Evolutionary conservation across 2,888 invertebrate genomes (phyloP), one percentile per base, ranked within the genome.

Genomic region (Muscina levida): DNA sequence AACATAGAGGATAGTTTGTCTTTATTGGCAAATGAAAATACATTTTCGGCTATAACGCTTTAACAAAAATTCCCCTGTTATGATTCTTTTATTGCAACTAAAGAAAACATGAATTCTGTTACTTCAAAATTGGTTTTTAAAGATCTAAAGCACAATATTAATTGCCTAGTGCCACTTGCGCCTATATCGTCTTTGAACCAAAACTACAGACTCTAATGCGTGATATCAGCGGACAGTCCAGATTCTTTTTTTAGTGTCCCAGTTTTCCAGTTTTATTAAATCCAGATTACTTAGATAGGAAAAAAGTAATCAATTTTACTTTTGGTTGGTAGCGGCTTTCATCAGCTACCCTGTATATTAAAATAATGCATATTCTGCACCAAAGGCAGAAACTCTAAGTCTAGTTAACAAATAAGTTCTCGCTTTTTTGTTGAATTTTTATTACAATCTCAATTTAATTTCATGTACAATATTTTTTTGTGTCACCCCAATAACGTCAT

Each of bases 1-100:
- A n/a, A n/a, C n/a, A n/a, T 37, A 3, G 68, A 70, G 1, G 17
- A 31, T 15, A 53, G 13, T 22, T 70, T 53, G 5, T 19, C 22
- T 13, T 53, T 70, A 42, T 42, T 17, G 1, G 39, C 56, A 22
- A 53, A 53, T 6, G 68, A 51, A 53, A 42, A 70, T 6, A 42
- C 6, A 3, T 42, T 13, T 53, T 56, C 53, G n/a, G 4, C 11
- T 13, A 44, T n/a, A 10, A n/a, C 44, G n/a, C 11, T 31, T 5
- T n/a, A 44, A 44, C n/a, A 37, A 8, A 44, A 8, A 4, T 10
- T 44, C 39, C 19, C 2, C 31, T 31, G 31, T 31, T 31, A 31
- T 8, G 31, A 5, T 31, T 5, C 31, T 31, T 31, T 53, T 22
- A 53, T 17, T 5, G 24, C 8, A 53, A 53, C 24, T 31, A 31